Base-by-base conservation (phyloP, 2,113 vertebrate species). In the Centropristis striata region DNA sequence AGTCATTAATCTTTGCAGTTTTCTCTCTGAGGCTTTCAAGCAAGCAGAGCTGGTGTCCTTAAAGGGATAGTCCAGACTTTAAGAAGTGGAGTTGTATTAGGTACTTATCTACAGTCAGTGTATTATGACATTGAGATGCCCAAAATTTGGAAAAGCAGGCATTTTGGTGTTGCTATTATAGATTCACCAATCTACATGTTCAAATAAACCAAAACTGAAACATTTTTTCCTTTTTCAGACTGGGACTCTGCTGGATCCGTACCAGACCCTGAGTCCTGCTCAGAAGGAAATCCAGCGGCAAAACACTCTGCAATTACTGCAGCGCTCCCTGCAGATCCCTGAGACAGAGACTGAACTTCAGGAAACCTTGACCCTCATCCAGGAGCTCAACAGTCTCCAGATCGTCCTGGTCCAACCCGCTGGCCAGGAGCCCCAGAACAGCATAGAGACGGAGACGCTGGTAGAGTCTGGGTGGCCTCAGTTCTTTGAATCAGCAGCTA, bases 401-500 rank as follows among this genome's bases (percentile, higher is more conserved):
- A 94, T 98, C 71, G 93, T 98, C 85, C 88, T 98, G 71, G 95
- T 96, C 88, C 95, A 96, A 66, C 90, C 95, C 55, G 95, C 91
- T 36, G 72, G 86, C 0, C 81, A 84, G 57, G 74, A 88, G 57
- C 55, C 59, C 7, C 87, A 95, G 14, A 71, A 21, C 13, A 46
- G 15, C 0, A 4, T 46, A 0, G 86, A 90, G 70, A 83, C 80
- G 0, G 87, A 90, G 83, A 88, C 80, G 1, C 94, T 97, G 28
- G 93, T 96, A 67, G 96, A 97, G 46, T 96, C 95, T 25, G 96
- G 97, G 60, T 99, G 98, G 98, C 97, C 98, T 39, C 96, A 94
- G 86, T 97, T 97, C 91, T 99, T 96, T 7, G 97, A 99, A 90
- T 96, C 96, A 32, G 95, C 96, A 3, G 95, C 96, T 50, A 94